Percentiles rank a stretch among this genome's conserved stretches.
Conservation (phyloP, 2,113 vertebrate species). For the Mormyrus lacerda region DNA sequence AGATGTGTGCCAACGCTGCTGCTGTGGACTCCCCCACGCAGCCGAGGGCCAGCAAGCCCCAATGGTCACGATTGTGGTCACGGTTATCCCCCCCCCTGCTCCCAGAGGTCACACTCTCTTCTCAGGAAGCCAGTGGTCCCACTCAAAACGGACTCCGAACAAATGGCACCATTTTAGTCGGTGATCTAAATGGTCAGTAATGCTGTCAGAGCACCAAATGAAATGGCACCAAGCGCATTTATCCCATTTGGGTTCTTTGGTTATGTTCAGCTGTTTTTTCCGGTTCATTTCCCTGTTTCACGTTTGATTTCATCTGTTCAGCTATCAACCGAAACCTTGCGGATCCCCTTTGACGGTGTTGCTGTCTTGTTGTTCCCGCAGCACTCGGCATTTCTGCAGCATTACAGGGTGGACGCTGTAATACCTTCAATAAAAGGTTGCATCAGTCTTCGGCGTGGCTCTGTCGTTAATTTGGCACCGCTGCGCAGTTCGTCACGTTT, state of each 20-base stretch:
- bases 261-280: not conserved
- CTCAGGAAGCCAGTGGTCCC: not conserved
- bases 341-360: not conserved
- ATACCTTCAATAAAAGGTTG: slow-evolving; percentile 41
- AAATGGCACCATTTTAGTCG: not conserved
- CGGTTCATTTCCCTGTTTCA: not conserved
- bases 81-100: not conserved
- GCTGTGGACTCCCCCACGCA: not conserved
- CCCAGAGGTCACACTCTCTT: not conserved
- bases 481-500: not conserved
- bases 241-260: not conserved
- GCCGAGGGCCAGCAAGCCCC: not conserved
- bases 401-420: slow-evolving; percentile 16
- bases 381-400: slow-evolving; percentile 17
- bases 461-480: not conserved
- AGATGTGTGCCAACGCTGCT: not conserved
- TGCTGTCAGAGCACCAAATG: not conserved
- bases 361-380: slow-evolving; percentile 11
- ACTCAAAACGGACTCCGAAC: not conserved
- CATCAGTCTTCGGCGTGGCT: not conserved
- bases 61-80: not conserved
- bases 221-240: not conserved
- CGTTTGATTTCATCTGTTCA: not conserved
- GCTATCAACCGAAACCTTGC: not conserved
- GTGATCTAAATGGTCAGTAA: not conserved